phyloP scores from a whole-genome alignment of 1,140 invertebrate genomes.

The Pachypeltis micranthus region DNA sequence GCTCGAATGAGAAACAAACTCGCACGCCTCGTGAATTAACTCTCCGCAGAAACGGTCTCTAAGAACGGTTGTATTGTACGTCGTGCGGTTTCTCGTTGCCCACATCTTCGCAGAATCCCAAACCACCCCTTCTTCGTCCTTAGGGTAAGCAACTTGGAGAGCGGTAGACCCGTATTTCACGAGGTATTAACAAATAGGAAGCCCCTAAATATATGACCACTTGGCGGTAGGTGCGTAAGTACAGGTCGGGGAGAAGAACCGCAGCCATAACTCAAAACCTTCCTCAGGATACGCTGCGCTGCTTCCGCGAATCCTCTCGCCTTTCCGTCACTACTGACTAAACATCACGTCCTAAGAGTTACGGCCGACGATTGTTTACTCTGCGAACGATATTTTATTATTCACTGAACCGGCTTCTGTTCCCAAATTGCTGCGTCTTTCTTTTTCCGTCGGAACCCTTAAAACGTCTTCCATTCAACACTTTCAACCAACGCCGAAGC shows the following conservation, averaged over 20 bases:
- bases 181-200: constrained; percentile 8
- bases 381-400: background rate
- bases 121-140: no score
- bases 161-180: constrained; percentile 5
- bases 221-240: background rate
- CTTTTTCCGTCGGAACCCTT: no score
- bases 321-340: background rate
- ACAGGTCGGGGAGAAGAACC: background rate
- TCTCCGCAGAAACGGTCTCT: no score
- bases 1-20: no score
- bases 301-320: background rate
- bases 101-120: no score
- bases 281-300: background rate
- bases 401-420: no score
- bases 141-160: background rate
- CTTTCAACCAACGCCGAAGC: no score
- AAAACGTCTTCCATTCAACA: no score
- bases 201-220: background rate
- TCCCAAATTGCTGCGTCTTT: no score
- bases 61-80: no score
- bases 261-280: constrained; percentile 2
- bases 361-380: constrained; percentile 2
- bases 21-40: no score
- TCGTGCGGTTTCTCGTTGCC: no score
- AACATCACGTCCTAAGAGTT: constrained; percentile 1